Percentiles rank a stretch among this genome's conserved stretches.
These are phyloP conservation scores for Melolontha melolontha DNA, from an alignment of 2,888 invertebrate species.

Conservation along the genomic window DNA sequence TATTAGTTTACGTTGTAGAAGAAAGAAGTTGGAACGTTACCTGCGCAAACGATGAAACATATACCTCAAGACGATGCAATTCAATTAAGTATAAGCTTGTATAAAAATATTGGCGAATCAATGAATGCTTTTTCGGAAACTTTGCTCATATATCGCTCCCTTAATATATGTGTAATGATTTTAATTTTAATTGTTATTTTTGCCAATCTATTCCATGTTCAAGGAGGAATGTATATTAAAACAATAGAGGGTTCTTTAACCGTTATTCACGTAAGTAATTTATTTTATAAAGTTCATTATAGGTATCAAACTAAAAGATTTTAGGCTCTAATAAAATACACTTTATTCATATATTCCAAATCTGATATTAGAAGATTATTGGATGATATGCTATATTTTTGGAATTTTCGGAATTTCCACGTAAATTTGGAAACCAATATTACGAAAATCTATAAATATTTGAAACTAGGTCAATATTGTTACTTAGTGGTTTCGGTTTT, in stretches of 20 bases:
- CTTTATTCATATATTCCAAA: slow-evolving; percentile 29
- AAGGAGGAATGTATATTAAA: slow-evolving; percentile 33
- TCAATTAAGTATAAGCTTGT: slow-evolving; percentile 20
- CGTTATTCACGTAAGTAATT: slow-evolving; percentile 25
- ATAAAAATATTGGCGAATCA: slow-evolving; percentile 27
- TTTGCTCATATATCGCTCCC: slow-evolving; percentile 9
- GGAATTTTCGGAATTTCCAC: slow-evolving; percentile 14
- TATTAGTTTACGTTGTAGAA: too few species aligned
- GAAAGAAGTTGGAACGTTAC: too few species aligned
- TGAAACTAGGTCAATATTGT: slow-evolving; percentile 15
- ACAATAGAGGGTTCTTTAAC: slow-evolving; percentile 21
- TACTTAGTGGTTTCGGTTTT: not conserved
- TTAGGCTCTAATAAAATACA: slow-evolving; percentile 32
- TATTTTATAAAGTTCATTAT: too few species aligned
- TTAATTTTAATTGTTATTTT: slow-evolving; percentile 11
- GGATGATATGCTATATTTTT: slow-evolving; percentile 21
- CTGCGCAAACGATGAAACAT: not conserved
- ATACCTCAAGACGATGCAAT: slow-evolving; percentile 22
- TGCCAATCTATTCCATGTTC: slow-evolving; percentile 21
- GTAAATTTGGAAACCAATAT: not conserved
- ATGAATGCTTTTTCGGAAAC: slow-evolving; percentile 9
- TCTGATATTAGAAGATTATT: slow-evolving; percentile 14
- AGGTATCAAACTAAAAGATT: not conserved
- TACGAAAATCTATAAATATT: not conserved
- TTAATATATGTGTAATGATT: slow-evolving; percentile 16